Percentiles rank a stretch among this genome's conserved stretches.
Conservation (phyloP, 2,113 vertebrate genomes). For the Rhineura floridana region DNA sequence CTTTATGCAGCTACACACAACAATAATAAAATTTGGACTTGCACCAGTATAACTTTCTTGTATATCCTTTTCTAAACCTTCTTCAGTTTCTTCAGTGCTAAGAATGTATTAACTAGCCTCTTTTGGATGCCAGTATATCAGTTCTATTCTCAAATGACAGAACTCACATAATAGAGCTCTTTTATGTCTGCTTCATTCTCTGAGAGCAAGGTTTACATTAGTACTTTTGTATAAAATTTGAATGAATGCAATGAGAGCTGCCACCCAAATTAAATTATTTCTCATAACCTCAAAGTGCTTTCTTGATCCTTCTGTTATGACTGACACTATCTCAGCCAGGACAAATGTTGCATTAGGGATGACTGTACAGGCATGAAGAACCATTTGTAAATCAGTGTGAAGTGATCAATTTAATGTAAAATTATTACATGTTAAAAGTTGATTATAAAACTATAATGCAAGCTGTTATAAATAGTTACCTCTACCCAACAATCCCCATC, state of each 20-base stretch:
- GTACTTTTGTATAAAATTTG: background rate
- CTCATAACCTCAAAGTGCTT: background rate
- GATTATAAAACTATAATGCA: background rate
- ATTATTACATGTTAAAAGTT: background rate
- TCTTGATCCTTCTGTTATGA: background rate
- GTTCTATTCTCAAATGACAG: slow-evolving; percentile 16
- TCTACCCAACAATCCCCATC: background rate
- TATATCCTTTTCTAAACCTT: slow-evolving; percentile 27
- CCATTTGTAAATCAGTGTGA: background rate
- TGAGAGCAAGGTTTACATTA: slow-evolving; percentile 21
- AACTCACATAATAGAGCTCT: slow-evolving; percentile 18
- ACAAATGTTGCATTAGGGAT: background rate
- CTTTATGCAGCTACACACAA: slow-evolving; percentile 40
- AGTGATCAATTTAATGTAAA: background rate
- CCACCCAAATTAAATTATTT: slow-evolving; percentile 2
- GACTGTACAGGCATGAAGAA: background rate
- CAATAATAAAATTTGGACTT: slow-evolving; percentile 50
- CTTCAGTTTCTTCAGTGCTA: slow-evolving; percentile 41
- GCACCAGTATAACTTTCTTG: slow-evolving; percentile 32
- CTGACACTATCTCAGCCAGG: background rate
- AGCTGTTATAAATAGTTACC: background rate
- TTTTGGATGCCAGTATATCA: slow-evolving; percentile 27
- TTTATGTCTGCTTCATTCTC: slow-evolving; percentile 13
- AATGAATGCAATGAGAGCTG: background rate
- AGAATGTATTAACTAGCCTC: slow-evolving; percentile 10